These are phyloP conservation scores for Drosophila demipolita DNA, from an alignment of 2,888 invertebrate species.

Conservation along the genomic window DNA sequence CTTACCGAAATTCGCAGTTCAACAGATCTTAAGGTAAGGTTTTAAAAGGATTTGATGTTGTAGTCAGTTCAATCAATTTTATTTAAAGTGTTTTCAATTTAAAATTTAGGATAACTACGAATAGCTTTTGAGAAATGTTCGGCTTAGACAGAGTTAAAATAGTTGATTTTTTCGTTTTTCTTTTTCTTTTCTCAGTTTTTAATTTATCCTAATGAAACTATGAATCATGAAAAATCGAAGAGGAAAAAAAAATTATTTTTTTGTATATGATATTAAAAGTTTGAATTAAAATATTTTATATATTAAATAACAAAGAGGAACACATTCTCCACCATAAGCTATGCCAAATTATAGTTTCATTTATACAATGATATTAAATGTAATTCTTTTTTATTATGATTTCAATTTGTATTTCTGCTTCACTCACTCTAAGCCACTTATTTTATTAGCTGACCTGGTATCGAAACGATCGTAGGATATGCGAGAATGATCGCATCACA, in stretches of 20 bases:
- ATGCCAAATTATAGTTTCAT: neutral
- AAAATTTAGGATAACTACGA: neutral
- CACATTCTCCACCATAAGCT: neutral
- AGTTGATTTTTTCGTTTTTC: neutral
- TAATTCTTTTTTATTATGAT: neutral
- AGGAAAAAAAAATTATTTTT: too few relatives aligned
- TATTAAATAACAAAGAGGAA: neutral
- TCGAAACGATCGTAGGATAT: slow-evolving; percentile 91
- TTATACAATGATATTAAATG: neutral
- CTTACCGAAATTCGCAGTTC: slow-evolving; percentile 93
- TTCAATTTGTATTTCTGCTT: neutral
- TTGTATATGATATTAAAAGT: too few relatives aligned
- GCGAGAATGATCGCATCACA: slow-evolving; percentile 90
- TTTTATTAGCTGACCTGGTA: slow-evolving; percentile 92
- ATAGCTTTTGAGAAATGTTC: neutral
- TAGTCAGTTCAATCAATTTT: neutral
- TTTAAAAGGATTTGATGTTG: neutral
- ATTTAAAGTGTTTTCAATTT: neutral
- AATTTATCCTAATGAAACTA: neutral
- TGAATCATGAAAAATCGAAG: neutral
- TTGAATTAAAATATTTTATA: too few relatives aligned
- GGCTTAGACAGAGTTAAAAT: neutral
- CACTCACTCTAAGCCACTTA: neutral
- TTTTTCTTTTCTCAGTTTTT: neutral
- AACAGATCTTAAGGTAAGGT: slow-evolving; percentile 90